Evolutionary conservation across 1,140 invertebrate genomes (phyloP), one percentile per base, ranked within the genome.

Genomic region (Notospermus geniculatus): DNA sequence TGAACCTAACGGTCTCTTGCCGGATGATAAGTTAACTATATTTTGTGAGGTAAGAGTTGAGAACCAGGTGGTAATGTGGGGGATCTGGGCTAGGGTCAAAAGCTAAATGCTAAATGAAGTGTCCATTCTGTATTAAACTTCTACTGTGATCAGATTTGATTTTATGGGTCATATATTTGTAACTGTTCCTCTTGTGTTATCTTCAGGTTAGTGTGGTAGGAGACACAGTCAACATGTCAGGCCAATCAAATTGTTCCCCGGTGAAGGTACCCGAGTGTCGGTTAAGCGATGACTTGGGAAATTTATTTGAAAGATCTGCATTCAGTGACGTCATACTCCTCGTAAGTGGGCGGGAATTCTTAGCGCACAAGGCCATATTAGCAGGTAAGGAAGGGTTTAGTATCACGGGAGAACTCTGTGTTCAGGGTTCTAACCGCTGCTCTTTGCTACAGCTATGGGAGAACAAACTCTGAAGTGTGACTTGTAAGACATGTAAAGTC

Each of bases 21-120:
- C 96, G 15, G 95, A 98, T 82, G 97, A 99, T 79, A 98, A 98
- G 86, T 85, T 99, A 77, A 98, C 96, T 71, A 94, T 99, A 86
- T 98, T 97, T 85, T 99, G 96, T 86, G 95, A 99, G 87, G 76
- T 79, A 68, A 59, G 65, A n/a, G n/a, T n/a, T n/a, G n/a, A n/a
- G n/a, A n/a, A n/a, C n/a, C n/a, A n/a, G n/a, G n/a, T n/a, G n/a
- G n/a, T n/a, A n/a, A n/a, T n/a, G n/a, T n/a, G n/a, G n/a, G n/a
- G n/a, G n/a, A n/a, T n/a, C n/a, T n/a, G n/a, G n/a, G n/a, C n/a
- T n/a, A n/a, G n/a, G n/a, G n/a, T n/a, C n/a, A n/a, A n/a, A n/a
- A n/a, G n/a, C n/a, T n/a, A n/a, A n/a, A n/a, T n/a, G n/a, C n/a
- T n/a, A n/a, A n/a, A n/a, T n/a, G n/a, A n/a, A n/a, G n/a, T n/a